A percentile compares a stretch with the other conserved stretches of the same genome.
Conservation (phyloP, 2,113 vertebrate species). For the Isichthys henryi region DNA sequence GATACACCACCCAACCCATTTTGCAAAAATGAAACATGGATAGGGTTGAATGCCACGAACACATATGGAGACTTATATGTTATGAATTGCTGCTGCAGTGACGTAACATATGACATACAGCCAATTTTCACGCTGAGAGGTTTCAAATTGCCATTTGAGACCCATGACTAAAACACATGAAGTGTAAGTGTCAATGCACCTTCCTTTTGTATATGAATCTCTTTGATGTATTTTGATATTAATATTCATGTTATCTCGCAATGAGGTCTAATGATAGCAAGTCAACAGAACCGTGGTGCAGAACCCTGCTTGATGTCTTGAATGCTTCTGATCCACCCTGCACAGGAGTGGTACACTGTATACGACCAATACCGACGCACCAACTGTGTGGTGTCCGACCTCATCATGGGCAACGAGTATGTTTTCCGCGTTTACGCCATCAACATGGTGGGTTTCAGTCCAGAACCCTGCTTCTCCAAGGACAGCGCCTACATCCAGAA, state of each 20-base stretch:
- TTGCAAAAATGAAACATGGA: background rate
- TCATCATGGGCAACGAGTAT: constrained; percentile 90
- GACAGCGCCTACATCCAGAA: constrained; percentile 83
- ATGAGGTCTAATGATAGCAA: background rate
- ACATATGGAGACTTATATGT: background rate
- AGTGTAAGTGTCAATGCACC: background rate
- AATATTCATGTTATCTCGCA: background rate
- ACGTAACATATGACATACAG: background rate
- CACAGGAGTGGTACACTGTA: constrained; percentile 91
- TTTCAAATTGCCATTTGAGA: background rate
- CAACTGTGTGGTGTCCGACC: constrained; percentile 80
- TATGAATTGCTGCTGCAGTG: background rate
- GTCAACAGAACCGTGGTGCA: background rate
- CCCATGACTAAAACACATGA: background rate
- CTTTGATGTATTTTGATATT: background rate
- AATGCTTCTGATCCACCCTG: background rate
- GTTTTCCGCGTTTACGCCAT: constrained; percentile 78
- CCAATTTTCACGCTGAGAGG: background rate
- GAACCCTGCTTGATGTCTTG: background rate
- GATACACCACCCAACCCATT: background rate
- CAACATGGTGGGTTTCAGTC: constrained; percentile 83
- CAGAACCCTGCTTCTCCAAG: constrained; percentile 68
- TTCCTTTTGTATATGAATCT: background rate
- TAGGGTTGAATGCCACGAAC: background rate
- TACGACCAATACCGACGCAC: constrained; percentile 78